A percentile compares a stretch with the other conserved stretches of the same genome.
Conservation (phyloP, 92 coral and sea anemone species). For the Porites cylindrica region DNA sequence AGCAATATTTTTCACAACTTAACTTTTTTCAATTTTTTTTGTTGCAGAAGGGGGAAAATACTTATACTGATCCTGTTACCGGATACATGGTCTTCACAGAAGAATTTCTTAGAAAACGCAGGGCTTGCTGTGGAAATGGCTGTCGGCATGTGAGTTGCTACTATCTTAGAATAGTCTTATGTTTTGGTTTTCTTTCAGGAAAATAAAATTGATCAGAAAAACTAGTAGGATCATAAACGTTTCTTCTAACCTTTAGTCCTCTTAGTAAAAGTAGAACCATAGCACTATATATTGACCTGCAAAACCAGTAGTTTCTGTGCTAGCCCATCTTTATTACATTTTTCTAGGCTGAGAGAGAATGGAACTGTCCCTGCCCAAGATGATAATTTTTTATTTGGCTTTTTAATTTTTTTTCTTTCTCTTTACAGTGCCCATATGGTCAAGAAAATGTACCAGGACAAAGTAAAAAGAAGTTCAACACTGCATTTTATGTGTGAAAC, state of each 20-base stretch:
- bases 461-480: constrained; percentile 77
- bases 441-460: constrained; percentile 87
- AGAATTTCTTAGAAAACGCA: constrained; percentile 68
- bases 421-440: constrained; percentile 87
- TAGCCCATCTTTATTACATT: background rate
- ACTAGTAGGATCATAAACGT: background rate
- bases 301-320: background rate
- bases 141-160: constrained; percentile 89
- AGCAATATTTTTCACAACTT: no score
- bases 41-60: constrained; percentile 70
- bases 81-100: constrained; percentile 89
- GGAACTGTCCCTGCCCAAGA: background rate
- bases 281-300: background rate
- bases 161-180: background rate
- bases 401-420: background rate
- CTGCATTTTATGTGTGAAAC: constrained; percentile 74
- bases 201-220: background rate
- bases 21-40: background rate
- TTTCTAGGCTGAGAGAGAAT: background rate
- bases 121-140: constrained; percentile 91
- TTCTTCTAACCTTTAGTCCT: no score
- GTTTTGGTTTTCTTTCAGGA: background rate
- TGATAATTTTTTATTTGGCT: background rate
- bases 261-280: background rate
- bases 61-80: constrained; percentile 87